Evolutionary conservation across 2,888 invertebrate genomes (phyloP), one percentile per base, ranked within the genome.

Genomic region (Drosophila longiperda): DNA sequence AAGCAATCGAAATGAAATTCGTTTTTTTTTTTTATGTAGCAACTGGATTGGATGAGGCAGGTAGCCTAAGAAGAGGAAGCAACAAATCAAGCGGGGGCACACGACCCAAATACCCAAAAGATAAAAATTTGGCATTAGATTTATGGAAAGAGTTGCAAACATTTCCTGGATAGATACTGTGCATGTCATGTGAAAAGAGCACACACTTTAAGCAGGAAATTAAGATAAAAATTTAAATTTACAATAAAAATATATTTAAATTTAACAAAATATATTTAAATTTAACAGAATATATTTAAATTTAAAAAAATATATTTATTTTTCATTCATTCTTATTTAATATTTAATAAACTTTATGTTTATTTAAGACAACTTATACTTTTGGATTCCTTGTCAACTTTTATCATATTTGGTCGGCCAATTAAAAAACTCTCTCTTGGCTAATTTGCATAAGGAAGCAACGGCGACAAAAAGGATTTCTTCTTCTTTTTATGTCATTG

Each of bases 401-500:
- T 45, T 40, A 36, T 26, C 34, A 20, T 33, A 20, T 26, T 29
- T 32, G 7, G 50, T n/a, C 1, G 45, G 12, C 36, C 55, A 61
- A 38, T 15, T 53, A 57, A 11, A 49, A 66, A 66, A 40, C 38
- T 66, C 48, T 42, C 36, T 45, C 26, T 23, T 9, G 54, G 60
- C 71, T 66, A 79, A 84, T 85, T 85, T 85, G 64, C 80, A 82
- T 80, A 74, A 75, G 68, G 64, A 69, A 58, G 52, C 36, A n/a
- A n/a, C 7, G 17, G 29, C 1, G 3, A 50, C 63, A 26, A 65
- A 81, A 70, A 78, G 40, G 15, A 40, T n/a, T 55, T n/a, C 36
- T 29, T 38, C 7, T 7, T 7, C 58, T 70, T 67, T 50, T 66
- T 64, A 48, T 36, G 80, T 33, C 52, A 75, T 62, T 32, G 73